phyloP scores from a whole-genome alignment of 2,888 invertebrate genomes.

The Peribatodes rhomboidaria region DNA sequence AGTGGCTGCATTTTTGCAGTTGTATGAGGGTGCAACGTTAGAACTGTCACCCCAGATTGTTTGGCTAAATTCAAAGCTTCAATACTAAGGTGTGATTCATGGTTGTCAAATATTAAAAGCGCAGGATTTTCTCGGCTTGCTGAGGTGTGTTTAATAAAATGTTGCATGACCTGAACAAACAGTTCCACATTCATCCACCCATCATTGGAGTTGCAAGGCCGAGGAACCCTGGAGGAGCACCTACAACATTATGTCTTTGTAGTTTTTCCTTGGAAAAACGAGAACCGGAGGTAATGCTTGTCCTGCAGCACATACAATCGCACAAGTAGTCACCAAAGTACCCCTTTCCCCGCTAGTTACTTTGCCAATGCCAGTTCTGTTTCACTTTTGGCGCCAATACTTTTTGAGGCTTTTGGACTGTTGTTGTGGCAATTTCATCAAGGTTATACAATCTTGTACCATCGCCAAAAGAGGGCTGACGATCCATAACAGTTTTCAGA shows the following conservation, averaged over 20 bases:
- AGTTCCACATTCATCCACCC: conserved; percentile 64
- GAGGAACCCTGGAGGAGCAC: conserved; percentile 40
- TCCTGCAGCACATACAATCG: conserved; percentile 39
- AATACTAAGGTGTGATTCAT: conserved; percentile 36
- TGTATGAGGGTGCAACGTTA: conserved; percentile 45
- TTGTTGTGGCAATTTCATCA: conserved; percentile 23
- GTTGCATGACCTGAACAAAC: conserved; percentile 60
- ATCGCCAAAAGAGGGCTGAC: background rate
- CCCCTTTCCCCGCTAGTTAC: conserved; percentile 27
- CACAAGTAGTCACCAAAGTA: conserved; percentile 40
- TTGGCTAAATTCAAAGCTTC: conserved; percentile 46
- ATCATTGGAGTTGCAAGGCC: conserved; percentile 45
- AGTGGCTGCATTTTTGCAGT: conserved; percentile 47
- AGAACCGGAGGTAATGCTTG: conserved; percentile 41
- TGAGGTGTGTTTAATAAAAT: conserved; percentile 58
- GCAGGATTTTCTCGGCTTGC: conserved; percentile 51
- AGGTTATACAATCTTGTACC: conserved; percentile 16
- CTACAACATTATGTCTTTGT: conserved; percentile 18
- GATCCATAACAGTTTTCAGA: too few relatives aligned
- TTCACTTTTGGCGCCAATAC: conserved; percentile 26
- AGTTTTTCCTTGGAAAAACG: conserved; percentile 42
- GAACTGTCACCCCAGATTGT: conserved; percentile 41
- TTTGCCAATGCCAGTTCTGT: conserved; percentile 16
- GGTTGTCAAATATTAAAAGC: conserved; percentile 52
- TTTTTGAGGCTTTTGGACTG: conserved; percentile 27